These are phyloP conservation scores for Oryzaephilus surinamensis DNA, from an alignment of 1,140 invertebrate genomes.

Conservation along the genomic window DNA sequence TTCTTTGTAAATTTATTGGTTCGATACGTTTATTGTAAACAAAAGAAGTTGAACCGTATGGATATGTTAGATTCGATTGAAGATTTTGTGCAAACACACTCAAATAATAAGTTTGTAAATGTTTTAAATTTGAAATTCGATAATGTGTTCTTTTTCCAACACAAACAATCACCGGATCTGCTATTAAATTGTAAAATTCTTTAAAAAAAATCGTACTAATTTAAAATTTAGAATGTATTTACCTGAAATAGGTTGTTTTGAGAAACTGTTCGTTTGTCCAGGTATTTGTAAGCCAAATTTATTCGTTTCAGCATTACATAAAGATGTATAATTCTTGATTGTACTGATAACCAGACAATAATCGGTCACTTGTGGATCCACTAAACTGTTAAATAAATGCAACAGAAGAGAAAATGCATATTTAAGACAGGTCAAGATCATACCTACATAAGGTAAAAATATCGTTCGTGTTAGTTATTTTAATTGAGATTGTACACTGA, in stretches of 20 bases:
- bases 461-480: no score
- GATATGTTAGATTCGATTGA: slow-evolving; percentile 36
- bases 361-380: slow-evolving; percentile 45
- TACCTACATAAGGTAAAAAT: no score
- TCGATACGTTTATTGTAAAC: slow-evolving; percentile 30
- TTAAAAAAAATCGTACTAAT: neutral
- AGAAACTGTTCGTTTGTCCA: neutral
- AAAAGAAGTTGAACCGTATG: slow-evolving; percentile 30
- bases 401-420: neutral
- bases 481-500: no score
- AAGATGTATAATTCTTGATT: slow-evolving; percentile 42
- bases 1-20: slow-evolving; percentile 32
- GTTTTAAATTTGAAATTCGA: slow-evolving; percentile 42
- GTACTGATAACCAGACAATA: slow-evolving; percentile 48
- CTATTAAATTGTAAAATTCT: neutral
- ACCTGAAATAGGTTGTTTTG: neutral
- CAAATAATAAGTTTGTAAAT: slow-evolving; percentile 39
- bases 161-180: slow-evolving; percentile 41
- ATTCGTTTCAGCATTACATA: slow-evolving; percentile 39
- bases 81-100: slow-evolving; percentile 38
- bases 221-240: neutral
- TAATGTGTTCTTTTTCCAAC: slow-evolving; percentile 44
- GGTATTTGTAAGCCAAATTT: no score
- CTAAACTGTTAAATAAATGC: slow-evolving; percentile 37
- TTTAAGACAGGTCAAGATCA: slow-evolving; percentile 5